A percentile compares a stretch with the other conserved stretches of the same genome.
phyloP scores from a whole-genome alignment of 2,113 vertebrate genomes.

The Lota lota region DNA sequence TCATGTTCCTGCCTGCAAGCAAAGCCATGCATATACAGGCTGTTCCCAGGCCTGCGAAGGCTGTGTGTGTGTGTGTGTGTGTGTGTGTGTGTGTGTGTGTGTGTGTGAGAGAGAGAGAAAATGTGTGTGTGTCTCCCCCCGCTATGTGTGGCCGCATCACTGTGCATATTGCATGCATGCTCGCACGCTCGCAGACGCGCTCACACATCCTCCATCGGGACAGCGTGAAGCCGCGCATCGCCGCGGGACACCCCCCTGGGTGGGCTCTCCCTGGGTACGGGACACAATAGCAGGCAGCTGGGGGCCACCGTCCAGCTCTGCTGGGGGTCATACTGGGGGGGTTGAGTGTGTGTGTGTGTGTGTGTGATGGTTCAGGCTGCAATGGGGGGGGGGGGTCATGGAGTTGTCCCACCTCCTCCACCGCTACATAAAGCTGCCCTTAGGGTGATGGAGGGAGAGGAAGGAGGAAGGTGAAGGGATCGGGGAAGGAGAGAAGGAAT shows the following conservation, averaged over 20 bases:
- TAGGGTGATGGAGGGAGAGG: not conserved
- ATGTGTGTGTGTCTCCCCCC: too few relatives aligned
- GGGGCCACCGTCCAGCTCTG: slow-evolving; percentile 49
- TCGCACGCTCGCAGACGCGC: slow-evolving; percentile 1
- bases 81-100: too few relatives aligned
- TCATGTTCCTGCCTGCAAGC: not conserved
- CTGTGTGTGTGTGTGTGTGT: not conserved
- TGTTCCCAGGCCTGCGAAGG: not conserved
- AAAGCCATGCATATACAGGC: not conserved
- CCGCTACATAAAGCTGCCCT: slow-evolving; percentile 48
- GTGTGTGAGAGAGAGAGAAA: too few relatives aligned
- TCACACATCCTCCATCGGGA: slow-evolving; percentile 16
- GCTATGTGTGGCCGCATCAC: too few relatives aligned
- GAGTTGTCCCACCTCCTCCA: slow-evolving; percentile 68
- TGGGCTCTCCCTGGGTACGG: slow-evolving; percentile 54
- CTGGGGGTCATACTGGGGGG: slow-evolving; percentile 11
- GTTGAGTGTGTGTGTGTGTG: too few relatives aligned
- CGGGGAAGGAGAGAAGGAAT: not conserved
- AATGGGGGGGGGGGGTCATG: slow-evolving; percentile 42
- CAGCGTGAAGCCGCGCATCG: slow-evolving; percentile 8
- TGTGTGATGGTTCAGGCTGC: slow-evolving; percentile 41
- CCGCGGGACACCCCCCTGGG: slow-evolving; percentile 22
- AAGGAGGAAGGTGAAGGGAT: slow-evolving; percentile 1
- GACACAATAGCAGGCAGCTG: slow-evolving; percentile 60
- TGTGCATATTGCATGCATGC: slow-evolving; percentile 2